phyloP scores from a whole-genome alignment of 2,797 vertebrate species.

The Prionace glauca region DNA sequence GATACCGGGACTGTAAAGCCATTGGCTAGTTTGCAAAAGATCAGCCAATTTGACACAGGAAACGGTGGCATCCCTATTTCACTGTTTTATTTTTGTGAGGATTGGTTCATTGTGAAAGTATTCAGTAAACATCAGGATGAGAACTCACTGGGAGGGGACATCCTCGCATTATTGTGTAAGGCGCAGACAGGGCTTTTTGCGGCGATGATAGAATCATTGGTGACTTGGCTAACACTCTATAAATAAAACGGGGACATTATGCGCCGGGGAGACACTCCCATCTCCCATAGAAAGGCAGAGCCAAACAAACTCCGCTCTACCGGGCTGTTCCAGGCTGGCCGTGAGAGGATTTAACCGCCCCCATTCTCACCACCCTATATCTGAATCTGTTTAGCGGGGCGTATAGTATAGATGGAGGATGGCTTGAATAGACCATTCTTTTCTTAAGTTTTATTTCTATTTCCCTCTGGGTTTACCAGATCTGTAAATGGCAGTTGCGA shows the following conservation, averaged over 20 bases:
- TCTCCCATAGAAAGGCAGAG: not conserved
- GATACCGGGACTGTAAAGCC: not conserved
- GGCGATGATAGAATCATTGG: not conserved
- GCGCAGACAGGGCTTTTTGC: not conserved
- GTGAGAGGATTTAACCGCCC: not conserved
- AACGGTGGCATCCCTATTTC: too few relatives aligned
- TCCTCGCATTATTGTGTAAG: not conserved
- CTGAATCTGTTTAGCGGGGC: not conserved
- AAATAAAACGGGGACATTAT: not conserved
- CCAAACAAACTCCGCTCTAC: not conserved
- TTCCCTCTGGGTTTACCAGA: too few relatives aligned
- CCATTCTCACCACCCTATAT: not conserved
- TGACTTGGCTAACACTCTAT: not conserved
- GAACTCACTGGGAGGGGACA: not conserved
- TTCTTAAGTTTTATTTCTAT: not conserved
- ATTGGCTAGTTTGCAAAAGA: not conserved
- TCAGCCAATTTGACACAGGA: not conserved
- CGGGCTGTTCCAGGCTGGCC: not conserved
- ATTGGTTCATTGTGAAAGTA: not conserved
- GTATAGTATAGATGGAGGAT: too few relatives aligned
- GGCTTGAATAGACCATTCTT: not conserved
- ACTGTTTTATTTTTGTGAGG: not conserved
- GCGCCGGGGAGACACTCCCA: not conserved
- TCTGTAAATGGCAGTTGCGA: too few relatives aligned
- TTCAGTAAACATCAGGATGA: conserved; percentile 5